These are phyloP conservation scores for Lytechinus pictus DNA, from an alignment of 35 echinoderm and acorn worm species.

Conservation along the genomic window DNA sequence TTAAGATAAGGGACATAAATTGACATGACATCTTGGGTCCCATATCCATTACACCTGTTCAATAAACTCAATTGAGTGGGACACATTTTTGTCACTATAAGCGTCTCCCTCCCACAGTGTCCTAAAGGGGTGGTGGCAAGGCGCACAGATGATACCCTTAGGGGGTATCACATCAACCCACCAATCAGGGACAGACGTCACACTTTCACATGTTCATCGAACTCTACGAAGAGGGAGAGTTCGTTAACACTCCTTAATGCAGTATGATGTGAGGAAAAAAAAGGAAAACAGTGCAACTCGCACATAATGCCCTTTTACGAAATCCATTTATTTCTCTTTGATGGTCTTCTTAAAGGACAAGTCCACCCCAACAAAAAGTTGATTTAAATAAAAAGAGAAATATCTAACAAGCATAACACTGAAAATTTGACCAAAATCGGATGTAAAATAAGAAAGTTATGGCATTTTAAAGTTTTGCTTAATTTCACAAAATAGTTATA, in stretches of 20 bases:
- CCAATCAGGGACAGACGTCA: slow-evolving; percentile 16
- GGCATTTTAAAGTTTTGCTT: too few relatives aligned
- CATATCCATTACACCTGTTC: slow-evolving; percentile 30
- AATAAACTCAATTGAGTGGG: slow-evolving; percentile 29
- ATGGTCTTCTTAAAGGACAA: not conserved
- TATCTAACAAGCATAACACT: too few relatives aligned
- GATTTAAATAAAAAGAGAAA: too few relatives aligned
- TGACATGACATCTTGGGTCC: not conserved
- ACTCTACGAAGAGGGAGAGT: slow-evolving; percentile 7
- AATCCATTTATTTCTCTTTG: not conserved
- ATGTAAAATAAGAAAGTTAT: too few relatives aligned
- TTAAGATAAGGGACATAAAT: not conserved
- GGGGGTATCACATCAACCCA: slow-evolving; percentile 12
- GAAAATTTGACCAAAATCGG: too few relatives aligned
- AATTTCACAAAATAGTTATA: too few relatives aligned
- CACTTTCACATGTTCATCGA: slow-evolving; percentile 18
- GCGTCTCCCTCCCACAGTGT: slow-evolving; percentile 31
- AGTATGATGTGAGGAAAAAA: not conserved
- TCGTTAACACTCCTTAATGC: not conserved
- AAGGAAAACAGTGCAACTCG: not conserved
- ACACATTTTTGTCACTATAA: slow-evolving; percentile 42
- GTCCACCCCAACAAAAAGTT: too few relatives aligned
- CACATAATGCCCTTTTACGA: not conserved
- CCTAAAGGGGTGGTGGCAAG: slow-evolving; percentile 1
- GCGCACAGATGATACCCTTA: not conserved